phyloP scores from a whole-genome alignment of 2,888 invertebrate species.

The Andrena trimmerana region DNA sequence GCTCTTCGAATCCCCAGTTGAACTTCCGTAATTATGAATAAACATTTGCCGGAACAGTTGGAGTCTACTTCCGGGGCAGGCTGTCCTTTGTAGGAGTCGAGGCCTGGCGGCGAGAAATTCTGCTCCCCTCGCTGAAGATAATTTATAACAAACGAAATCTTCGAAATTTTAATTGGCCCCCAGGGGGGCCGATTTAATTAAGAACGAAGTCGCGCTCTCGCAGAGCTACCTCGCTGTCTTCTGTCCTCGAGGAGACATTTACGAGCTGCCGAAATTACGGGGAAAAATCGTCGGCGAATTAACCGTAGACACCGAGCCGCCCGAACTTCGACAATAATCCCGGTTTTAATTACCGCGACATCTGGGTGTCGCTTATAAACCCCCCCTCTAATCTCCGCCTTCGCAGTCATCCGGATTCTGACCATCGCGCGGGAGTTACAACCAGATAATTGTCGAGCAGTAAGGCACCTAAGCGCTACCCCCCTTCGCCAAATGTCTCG shows the following conservation, averaged over 20 bases:
- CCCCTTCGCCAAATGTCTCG: slow-evolving; percentile 33
- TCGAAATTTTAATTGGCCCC: slow-evolving; percentile 54
- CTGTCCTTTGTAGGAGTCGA: not conserved
- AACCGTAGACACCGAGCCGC: slow-evolving; percentile 66
- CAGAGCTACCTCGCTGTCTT: slow-evolving; percentile 43
- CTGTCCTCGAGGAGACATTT: slow-evolving; percentile 55
- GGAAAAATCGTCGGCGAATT: slow-evolving; percentile 69
- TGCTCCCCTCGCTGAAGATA: not conserved
- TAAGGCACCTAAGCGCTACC: slow-evolving; percentile 55
- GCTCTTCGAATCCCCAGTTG: not conserved
- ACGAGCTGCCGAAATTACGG: slow-evolving; percentile 64
- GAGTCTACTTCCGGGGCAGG: slow-evolving; percentile 77
- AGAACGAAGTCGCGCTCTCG: slow-evolving; percentile 37
- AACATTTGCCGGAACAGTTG: slow-evolving; percentile 78
- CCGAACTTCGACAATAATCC: slow-evolving; percentile 83
- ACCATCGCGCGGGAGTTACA: slow-evolving; percentile 78
- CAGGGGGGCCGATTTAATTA: slow-evolving; percentile 58
- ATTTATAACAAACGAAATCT: slow-evolving; percentile 52
- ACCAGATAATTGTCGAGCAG: slow-evolving; percentile 76
- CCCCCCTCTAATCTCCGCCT: slow-evolving; percentile 70
- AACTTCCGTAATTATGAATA: slow-evolving; percentile 74
- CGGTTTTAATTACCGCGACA: slow-evolving; percentile 84
- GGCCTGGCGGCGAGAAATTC: slow-evolving; percentile 1
- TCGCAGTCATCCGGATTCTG: slow-evolving; percentile 71
- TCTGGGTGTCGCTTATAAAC: slow-evolving; percentile 82